Base-by-base conservation (phyloP, 2,888 invertebrate genomes). In the Platypus cylindrus region DNA sequence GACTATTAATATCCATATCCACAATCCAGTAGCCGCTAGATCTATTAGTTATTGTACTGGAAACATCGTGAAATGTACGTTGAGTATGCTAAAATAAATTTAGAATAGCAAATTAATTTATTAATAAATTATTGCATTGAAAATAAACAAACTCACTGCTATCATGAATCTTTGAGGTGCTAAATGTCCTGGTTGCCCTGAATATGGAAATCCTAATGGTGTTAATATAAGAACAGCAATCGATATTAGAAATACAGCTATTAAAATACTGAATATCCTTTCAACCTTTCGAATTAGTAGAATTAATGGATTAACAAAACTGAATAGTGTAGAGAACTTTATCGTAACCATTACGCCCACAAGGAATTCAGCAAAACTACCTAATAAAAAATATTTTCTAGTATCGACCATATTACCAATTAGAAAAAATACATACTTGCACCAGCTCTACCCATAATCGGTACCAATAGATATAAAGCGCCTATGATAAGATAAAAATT, bases 391-490 rank as follows among this genome's bases (percentile, higher is more conserved):
- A 28, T 14, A n/a, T n/a, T n/a, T 18, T 7, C 20, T 7, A 12
- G 25, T 8, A 25, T 25, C 5, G 12, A 9, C 25, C 9, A 25
- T 25, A 8, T 5, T 25, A 25, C 11, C 11, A 25, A 25, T 5
- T 20, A 5, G 7, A 20, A 9, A 20, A 20, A 13, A 27, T 13
- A 3, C 37, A 30, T 35, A 41, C 41, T 68, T 17, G 75, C 66
- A 31, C 85, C 85, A 20, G 74, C 68, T 49, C 86, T 70, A 2
- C 85, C 89, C 78, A 78, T 75, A 46, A 89, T 70, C 5, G 90
- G 89, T 48, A 85, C 74, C 53, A 86, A 76, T 56, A 84, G 69
- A 54, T 73, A 70, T 39, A 82, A 65, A 45, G 77, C 71, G 48
- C 74, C 75, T 52, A 80, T 67, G 47, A 74, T 63, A 52, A 81